phyloP scores from a whole-genome alignment of 1,140 invertebrate species.

The Trachelipus rathkii region DNA sequence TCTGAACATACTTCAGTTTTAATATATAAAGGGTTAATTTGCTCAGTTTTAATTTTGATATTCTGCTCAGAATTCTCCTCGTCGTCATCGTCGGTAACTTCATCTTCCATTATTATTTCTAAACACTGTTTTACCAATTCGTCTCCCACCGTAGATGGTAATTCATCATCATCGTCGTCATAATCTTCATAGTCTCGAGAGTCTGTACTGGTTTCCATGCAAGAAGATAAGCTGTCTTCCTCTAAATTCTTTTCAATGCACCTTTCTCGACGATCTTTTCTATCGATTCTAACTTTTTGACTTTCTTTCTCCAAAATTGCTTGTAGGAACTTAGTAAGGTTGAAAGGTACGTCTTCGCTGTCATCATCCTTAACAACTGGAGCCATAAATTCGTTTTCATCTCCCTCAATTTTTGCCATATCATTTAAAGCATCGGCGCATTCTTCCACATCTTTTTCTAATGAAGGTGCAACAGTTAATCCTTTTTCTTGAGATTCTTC shows the following conservation, averaged over 20 bases:
- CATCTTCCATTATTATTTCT: constrained; percentile 23
- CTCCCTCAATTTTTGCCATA: neutral
- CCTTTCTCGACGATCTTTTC: neutral
- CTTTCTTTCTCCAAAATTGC: neutral
- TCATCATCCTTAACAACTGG: neutral
- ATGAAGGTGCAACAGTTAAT: neutral
- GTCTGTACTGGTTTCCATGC: neutral
- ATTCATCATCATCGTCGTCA: constrained; percentile 1
- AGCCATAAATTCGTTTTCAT: neutral
- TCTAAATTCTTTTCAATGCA: neutral
- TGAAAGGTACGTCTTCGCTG: neutral
- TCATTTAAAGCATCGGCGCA: neutral
- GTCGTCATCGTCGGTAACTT: neutral
- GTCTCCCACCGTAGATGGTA: neutral
- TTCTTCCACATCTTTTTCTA: neutral
- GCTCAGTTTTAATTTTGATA: neutral
- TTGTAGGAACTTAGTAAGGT: neutral
- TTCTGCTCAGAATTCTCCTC: neutral
- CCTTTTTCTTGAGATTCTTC: neutral
- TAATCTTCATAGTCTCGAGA: neutral
- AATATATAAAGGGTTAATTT: neutral
- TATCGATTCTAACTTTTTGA: neutral
- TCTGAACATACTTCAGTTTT: neutral
- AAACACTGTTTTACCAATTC: constrained; percentile 25
- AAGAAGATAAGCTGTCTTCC: neutral